Base-by-base conservation (phyloP, 2,888 invertebrate species). In the Drosophila neonasuta region DNA sequence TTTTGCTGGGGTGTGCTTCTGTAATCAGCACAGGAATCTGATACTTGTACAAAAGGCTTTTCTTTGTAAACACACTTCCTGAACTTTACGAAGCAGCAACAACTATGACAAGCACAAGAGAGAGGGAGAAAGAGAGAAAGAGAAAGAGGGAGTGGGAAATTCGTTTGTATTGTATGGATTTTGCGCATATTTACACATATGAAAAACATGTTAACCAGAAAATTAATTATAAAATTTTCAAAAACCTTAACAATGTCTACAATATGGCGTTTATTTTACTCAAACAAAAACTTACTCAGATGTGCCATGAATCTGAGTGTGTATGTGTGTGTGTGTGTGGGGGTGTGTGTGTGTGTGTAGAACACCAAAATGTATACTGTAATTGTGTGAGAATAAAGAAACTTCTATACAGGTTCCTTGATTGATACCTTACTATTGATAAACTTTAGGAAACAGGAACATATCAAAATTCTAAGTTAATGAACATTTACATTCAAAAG, bases 191-290 rank as follows among this genome's bases (percentile, higher is more conserved):
- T 85, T 83, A 80, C 83, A 87, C 87, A 87, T 79, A 80, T 71
- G 80, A 78, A 71, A 71, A 81, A 80, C 79, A 79, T 80, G 86
- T 78, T 88, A 88, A 87, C 88, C 87, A 88, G 86, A 86, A 88
- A 86, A 86, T 86, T 86, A 86, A 88, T 86, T 86, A 86, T 84
- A 79, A 88, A 86, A 84, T 86, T 86, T 84, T 81, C 78, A 83
- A 86, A 86, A 87, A 79, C 84, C 86, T 80, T 86, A 85, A 85
- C 87, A 87, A 86, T 87, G 83, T 87, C 83, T 86, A 79, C 77
- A 81, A 78, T 80, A 86, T 86, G 86, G 81, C 86, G 82, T 80
- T 86, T 76, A 86, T 82, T 84, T 80, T 80, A 80, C 85, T 84
- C 84, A 86, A 80, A 82, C 86, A 80, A 84, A 84, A 84, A 86